Conservation (phyloP, 64 coral and sea anemone species). For the Platygyra sinensis region DNA sequence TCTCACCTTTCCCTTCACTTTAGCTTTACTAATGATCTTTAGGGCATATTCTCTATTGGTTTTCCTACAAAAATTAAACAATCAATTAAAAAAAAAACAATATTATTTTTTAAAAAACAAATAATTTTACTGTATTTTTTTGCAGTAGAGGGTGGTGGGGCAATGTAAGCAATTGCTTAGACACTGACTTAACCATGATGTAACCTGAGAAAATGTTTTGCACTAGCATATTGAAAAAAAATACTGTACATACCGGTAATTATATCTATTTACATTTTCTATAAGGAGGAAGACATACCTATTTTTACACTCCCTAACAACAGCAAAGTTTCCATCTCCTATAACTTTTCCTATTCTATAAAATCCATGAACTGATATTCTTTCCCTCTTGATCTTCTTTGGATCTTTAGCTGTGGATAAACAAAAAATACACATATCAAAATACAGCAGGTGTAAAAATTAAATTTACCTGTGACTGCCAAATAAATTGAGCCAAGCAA, state of each 20-base stretch:
- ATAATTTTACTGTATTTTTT: no score
- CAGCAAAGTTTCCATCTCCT: conserved; percentile 98
- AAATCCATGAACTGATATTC: conserved; percentile 94
- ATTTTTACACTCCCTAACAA: conserved; percentile 96
- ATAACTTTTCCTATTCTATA: conserved; percentile 99
- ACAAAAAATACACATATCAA: background rate
- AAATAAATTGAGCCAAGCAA: no score
- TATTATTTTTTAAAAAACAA: no score
- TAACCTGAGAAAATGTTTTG: no score
- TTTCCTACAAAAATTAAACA: conserved; percentile 64
- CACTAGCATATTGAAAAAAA: no score
- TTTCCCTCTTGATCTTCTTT: conserved; percentile 68
- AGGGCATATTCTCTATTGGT: conserved; percentile 96
- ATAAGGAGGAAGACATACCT: conserved; percentile 49
- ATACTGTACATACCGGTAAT: background rate
- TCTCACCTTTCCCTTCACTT: conserved; percentile 98
- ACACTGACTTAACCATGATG: no score
- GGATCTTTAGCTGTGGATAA: conserved; percentile 61
- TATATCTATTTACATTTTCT: background rate
- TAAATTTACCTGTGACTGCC: no score
- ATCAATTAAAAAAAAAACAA: background rate
- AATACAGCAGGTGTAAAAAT: background rate
- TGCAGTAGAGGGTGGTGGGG: no score
- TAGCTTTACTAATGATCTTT: conserved; percentile 97
- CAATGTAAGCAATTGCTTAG: no score